These are phyloP conservation scores for Oscheius sp. DNA, from an alignment of 1,140 invertebrate genomes.

Conservation along the genomic window DNA sequence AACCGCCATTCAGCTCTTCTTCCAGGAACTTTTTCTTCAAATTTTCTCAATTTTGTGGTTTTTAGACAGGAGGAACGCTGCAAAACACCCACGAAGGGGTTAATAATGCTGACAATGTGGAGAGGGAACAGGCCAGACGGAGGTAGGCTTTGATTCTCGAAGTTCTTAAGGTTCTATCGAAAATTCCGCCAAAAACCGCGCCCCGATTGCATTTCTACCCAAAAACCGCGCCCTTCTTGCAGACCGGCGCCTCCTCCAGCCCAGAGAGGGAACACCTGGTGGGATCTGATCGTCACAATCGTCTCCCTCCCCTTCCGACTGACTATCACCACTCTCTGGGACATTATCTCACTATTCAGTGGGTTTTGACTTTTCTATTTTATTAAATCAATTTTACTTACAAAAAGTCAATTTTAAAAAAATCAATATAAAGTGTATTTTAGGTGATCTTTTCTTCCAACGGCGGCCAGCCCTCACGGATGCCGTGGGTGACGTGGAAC, in stretches of 20 bases:
- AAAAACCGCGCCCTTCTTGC: neutral
- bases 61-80: conserved; percentile 12
- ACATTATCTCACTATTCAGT: neutral
- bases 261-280: neutral
- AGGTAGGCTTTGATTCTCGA: neutral
- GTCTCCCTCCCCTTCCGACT: neutral
- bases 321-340: neutral
- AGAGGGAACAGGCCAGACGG: neutral
- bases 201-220: neutral
- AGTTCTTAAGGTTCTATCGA: neutral
- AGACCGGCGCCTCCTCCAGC: neutral
- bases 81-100: conserved; percentile 9
- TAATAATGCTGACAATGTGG: neutral
- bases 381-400: neutral
- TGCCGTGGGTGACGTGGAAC: neutral
- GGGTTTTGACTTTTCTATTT: neutral
- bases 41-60: neutral
- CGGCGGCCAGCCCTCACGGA: neutral
- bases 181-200: neutral
- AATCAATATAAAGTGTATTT: too few species aligned
- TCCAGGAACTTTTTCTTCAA: neutral
- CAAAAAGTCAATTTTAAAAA: too few species aligned
- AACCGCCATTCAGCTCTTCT: conserved; percentile 2
- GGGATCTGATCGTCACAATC: neutral
- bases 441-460: neutral